Evolutionary conservation across 2,888 invertebrate genomes (phyloP), one percentile per base, ranked within the genome.

Genomic region (Tiliacea citrago): DNA sequence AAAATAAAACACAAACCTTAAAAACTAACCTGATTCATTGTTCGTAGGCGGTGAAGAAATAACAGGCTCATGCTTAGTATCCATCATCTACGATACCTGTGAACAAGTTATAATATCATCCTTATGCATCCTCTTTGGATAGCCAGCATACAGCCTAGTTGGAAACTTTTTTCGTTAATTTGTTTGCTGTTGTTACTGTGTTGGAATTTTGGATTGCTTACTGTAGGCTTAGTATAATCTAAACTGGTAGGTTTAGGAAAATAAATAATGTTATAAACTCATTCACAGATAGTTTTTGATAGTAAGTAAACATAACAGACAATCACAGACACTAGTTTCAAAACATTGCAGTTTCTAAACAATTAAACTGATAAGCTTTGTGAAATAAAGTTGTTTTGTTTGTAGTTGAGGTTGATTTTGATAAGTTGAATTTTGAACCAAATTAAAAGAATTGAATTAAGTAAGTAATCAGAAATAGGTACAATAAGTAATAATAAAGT

Each of bases 71-170:
- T 93, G 89, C 91, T 94, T 95, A 90, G 96, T 94, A 88, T 93
- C 96, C 96, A 96, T 96, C 90, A 89, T 92, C 88, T 92, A 90
- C 73, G 85, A 91, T 92, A 95, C 96, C 96, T 96, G 96, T 91
- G 93, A 95, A 94, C 92, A 95, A 95, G 91, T 91, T 89, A 89
- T 90, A 89, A 82, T 76, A 76, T 77, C 70, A 76, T 83, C 80
- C 62, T 65, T 74, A 58, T 53, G 67, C 8, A 47, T 68, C 67
- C 69, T 67, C 53, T 35, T 71, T 29, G 42, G 58, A 49, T 29
- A 7, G 21, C 0, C 42, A 39, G 47, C n/a, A 61, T 61, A 77
- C 68, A 73, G 81, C 62, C 62, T 57, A 61, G 42, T 66, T 58
- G n/a, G 9, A 63, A 75, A n/a, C 39, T 57, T n/a, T 45, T 58